These are phyloP conservation scores for Ethmia dodecea DNA, from an alignment of 2,888 invertebrate species.

Conservation along the genomic window DNA sequence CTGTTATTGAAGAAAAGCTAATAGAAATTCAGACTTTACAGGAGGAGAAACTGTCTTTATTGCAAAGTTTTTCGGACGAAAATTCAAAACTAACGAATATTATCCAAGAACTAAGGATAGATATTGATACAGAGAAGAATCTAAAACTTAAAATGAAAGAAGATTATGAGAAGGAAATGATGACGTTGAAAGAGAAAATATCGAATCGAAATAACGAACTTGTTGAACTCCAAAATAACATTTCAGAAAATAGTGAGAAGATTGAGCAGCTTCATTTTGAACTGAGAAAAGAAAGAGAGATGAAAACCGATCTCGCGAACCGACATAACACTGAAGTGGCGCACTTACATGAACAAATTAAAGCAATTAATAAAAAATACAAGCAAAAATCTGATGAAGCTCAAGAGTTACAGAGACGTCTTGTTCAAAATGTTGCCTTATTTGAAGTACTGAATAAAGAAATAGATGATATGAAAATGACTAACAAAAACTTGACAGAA, in stretches of 20 bases:
- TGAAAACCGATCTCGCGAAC: constrained; percentile 30
- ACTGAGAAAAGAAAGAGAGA: constrained; percentile 42
- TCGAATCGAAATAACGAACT: constrained; percentile 18
- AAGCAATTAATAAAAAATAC: constrained; percentile 29
- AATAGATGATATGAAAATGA: constrained; percentile 29
- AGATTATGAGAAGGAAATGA: constrained; percentile 14
- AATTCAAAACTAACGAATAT: constrained; percentile 43
- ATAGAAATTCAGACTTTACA: constrained; percentile 54
- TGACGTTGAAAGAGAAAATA: constrained; percentile 17
- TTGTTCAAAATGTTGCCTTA: constrained; percentile 27
- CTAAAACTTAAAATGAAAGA: constrained; percentile 16
- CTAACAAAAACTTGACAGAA: constrained; percentile 27
- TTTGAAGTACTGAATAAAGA: constrained; percentile 38
- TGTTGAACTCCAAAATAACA: constrained; percentile 19
- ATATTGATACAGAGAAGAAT: constrained; percentile 42
- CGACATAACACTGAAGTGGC: constrained; percentile 35
- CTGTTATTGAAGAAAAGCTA: constrained; percentile 44
- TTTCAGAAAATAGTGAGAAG: constrained; percentile 13
- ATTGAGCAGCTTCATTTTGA: constrained; percentile 34
- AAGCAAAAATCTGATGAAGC: constrained; percentile 35
- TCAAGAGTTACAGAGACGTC: constrained; percentile 29
- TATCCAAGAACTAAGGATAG: constrained; percentile 38
- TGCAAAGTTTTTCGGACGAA: constrained; percentile 51
- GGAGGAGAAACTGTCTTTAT: constrained; percentile 53
- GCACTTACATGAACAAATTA: constrained; percentile 29